Conservation (phyloP, 2,888 invertebrate species). For the Nematopogon swammerdamellus region DNA sequence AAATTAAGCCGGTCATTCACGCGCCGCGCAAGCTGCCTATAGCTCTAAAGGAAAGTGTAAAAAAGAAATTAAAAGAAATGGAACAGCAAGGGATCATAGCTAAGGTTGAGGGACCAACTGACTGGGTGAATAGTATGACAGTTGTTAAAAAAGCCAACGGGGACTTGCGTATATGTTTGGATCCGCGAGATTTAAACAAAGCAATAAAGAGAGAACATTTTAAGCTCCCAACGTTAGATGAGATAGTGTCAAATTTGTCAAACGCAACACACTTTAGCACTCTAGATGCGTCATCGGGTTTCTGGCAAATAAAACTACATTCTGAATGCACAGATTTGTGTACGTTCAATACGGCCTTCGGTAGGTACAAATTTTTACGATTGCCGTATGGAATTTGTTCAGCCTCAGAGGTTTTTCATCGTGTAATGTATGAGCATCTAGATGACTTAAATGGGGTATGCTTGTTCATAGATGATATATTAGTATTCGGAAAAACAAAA, state of each 20-base stretch:
- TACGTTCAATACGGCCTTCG: conserved; percentile 14
- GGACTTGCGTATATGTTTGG: conserved; percentile 8
- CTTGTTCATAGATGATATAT: conserved; percentile 12
- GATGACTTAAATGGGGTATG: conserved; percentile 12
- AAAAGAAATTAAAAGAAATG: conserved; percentile 7
- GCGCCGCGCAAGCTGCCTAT: conserved; percentile 4
- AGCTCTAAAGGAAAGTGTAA: conserved; percentile 6
- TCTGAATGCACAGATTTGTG: conserved; percentile 10
- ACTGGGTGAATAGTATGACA: conserved; percentile 16
- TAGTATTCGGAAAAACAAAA: conserved; percentile 7
- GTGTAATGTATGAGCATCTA: conserved; percentile 10
- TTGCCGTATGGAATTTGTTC: conserved; percentile 14
- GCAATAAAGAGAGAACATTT: conserved; percentile 10
- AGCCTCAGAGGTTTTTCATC: conserved; percentile 15
- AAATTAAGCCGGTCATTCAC: conserved; percentile 11
- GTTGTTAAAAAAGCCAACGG: conserved; percentile 13
- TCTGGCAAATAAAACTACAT: conserved; percentile 7
- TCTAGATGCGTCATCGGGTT: conserved; percentile 3
- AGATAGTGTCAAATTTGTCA: conserved; percentile 7
- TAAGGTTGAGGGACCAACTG: conserved; percentile 7
- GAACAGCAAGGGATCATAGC: conserved; percentile 7
- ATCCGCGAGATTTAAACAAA: conserved; percentile 9
- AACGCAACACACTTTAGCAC: conserved; percentile 9
- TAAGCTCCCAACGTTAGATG: conserved; percentile 8
- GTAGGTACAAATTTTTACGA: conserved; percentile 13